Conservation (phyloP, 2,888 invertebrate species). For the Onthophagus sagittarius region DNA sequence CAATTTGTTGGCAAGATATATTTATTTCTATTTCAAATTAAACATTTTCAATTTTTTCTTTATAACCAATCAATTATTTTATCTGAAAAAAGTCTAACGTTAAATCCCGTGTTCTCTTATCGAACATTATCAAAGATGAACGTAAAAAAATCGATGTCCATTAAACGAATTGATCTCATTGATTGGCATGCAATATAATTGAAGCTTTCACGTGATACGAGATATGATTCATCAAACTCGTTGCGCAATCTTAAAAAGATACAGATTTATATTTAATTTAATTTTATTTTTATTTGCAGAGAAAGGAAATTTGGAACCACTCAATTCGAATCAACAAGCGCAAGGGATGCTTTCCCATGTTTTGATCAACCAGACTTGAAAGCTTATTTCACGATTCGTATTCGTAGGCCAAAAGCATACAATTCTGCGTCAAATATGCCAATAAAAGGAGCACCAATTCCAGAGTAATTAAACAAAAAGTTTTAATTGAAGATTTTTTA, state of each 20-base stretch:
- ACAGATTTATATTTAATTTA: background rate
- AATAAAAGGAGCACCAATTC: constrained; percentile 34
- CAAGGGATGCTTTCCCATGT: constrained; percentile 66
- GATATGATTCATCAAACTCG: too few relatives aligned
- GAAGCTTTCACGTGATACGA: too few relatives aligned
- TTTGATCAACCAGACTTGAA: constrained; percentile 60
- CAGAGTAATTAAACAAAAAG: background rate
- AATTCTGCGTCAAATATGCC: constrained; percentile 41
- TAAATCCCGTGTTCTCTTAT: too few relatives aligned
- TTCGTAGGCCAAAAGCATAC: constrained; percentile 34
- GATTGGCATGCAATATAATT: background rate
- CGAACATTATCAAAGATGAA: background rate
- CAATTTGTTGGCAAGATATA: too few relatives aligned
- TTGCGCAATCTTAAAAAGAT: too few relatives aligned
- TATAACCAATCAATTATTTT: too few relatives aligned
- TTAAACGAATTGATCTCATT: background rate
- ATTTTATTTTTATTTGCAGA: background rate
- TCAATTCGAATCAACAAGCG: constrained; percentile 33
- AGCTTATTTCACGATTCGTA: constrained; percentile 44
- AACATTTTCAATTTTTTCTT: too few relatives aligned
- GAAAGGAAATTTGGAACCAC: constrained; percentile 14
- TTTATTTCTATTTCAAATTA: too few relatives aligned
- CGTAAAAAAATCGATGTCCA: background rate
- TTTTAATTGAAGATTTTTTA: background rate
- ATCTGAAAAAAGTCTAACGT: too few relatives aligned